Percentiles rank a stretch among this genome's conserved stretches.
Evolutionary conservation across 1,140 invertebrate species (phyloP).

Genomic region (Archivesica marissinica): DNA sequence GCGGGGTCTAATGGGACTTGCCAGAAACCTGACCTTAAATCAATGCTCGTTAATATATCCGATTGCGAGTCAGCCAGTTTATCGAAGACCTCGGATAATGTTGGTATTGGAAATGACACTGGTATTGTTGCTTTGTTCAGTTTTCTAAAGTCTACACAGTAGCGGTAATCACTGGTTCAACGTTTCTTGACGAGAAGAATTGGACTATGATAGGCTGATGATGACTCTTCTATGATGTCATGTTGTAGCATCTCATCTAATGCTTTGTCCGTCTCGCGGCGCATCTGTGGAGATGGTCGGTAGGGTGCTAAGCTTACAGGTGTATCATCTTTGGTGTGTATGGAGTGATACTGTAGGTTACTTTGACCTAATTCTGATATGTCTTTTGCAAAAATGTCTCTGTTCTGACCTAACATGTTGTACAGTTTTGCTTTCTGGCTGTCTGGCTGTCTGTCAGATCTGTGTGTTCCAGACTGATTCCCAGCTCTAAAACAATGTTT

Average conservation of each 20-base stretch:
- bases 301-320: slow-evolving; percentile 54
- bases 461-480: neutral
- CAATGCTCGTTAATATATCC: slow-evolving; percentile 51
- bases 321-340: slow-evolving; percentile 52
- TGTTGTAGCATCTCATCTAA: slow-evolving; percentile 48
- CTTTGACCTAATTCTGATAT: slow-evolving; percentile 57
- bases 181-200: slow-evolving; percentile 45
- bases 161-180: slow-evolving; percentile 32
- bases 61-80: slow-evolving; percentile 53
- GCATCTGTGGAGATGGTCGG: slow-evolving; percentile 39
- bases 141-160: slow-evolving; percentile 61
- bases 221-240: slow-evolving; percentile 32
- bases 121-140: slow-evolving; percentile 60
- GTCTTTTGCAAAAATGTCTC: slow-evolving; percentile 61
- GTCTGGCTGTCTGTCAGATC: neutral
- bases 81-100: slow-evolving; percentile 65
- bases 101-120: slow-evolving; percentile 55
- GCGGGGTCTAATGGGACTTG: slow-evolving; percentile 57
- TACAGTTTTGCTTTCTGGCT: slow-evolving; percentile 13
- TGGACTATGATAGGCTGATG: slow-evolving; percentile 29
- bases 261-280: neutral
- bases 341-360: slow-evolving; percentile 40
- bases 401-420: slow-evolving; percentile 13
- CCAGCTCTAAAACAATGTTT: neutral
- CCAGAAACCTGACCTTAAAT: slow-evolving; percentile 58